Evolutionary conservation across 1,140 invertebrate genomes (phyloP).

Genomic region (Neotoxoptera formosana): DNA sequence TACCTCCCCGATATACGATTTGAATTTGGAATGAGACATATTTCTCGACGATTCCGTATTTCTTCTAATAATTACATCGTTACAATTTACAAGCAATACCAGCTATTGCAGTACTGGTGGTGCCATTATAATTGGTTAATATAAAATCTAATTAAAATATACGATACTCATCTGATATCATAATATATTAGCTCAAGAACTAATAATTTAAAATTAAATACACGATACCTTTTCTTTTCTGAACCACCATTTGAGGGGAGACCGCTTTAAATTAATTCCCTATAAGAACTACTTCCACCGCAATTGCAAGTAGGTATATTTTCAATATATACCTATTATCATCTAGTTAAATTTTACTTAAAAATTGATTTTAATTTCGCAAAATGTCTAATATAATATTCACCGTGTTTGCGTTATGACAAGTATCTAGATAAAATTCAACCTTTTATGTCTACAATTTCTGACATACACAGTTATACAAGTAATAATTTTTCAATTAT

Average conservation of each 20-base stretch:
- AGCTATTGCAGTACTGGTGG: no score
- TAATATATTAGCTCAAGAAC: no score
- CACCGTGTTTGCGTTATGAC: no score
- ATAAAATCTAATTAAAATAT: no score
- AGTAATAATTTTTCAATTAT: neutral
- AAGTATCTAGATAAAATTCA: neutral
- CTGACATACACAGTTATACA: neutral
- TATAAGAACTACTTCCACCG: neutral
- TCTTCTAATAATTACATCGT: no score
- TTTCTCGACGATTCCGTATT: neutral
- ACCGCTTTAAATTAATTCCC: no score
- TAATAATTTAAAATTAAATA: no score
- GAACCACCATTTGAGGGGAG: neutral
- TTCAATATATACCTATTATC: neutral
- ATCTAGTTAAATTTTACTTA: neutral
- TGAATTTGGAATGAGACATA: neutral
- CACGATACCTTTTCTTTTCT: neutral
- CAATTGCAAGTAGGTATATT: neutral
- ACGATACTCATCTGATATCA: no score
- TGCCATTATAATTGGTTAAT: no score
- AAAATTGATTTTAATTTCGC: neutral
- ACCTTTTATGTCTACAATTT: no score
- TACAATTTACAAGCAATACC: no score
- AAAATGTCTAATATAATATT: neutral
- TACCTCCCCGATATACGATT: neutral